A percentile compares a stretch with the other conserved stretches of the same genome.
phyloP scores from a whole-genome alignment of 92 coral and sea anemone genomes.

The Epizoanthus stellaris region DNA sequence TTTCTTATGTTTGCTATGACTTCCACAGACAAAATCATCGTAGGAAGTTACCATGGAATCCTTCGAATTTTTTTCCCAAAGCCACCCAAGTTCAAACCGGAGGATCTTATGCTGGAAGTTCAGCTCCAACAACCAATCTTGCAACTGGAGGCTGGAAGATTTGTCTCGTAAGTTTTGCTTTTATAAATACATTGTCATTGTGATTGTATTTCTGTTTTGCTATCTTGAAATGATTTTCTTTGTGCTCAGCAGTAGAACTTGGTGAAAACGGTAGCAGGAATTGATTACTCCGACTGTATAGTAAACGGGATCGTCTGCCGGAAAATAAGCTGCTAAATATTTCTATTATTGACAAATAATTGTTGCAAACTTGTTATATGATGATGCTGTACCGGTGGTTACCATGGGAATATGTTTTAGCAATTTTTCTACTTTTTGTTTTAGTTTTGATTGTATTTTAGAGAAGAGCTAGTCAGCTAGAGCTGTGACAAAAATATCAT shows the following conservation, averaged over 20 bases:
- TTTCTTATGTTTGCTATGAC: background rate
- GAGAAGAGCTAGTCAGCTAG: no score
- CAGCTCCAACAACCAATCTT: constrained; percentile 96
- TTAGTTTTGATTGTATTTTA: no score
- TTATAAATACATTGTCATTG: no score
- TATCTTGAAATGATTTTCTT: background rate
- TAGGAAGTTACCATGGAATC: constrained; percentile 97
- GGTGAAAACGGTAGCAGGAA: no score
- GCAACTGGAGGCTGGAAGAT: constrained; percentile 91
- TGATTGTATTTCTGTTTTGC: background rate
- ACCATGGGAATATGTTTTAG: no score
- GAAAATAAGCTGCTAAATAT: background rate
- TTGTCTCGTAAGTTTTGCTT: constrained; percentile 83
- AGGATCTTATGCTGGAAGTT: constrained; percentile 96
- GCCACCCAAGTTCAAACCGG: constrained; percentile 88
- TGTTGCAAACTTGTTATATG: background rate
- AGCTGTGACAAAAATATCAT: no score
- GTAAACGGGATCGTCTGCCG: no score
- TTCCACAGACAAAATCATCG: constrained; percentile 86
- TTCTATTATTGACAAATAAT: background rate
- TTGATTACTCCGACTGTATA: no score
- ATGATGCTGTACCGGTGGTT: no score
- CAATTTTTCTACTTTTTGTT: no score
- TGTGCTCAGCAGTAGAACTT: background rate
- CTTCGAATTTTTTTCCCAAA: constrained; percentile 91